Evolutionary conservation across 2,113 vertebrate genomes (phyloP).

Genomic region (Eurypyga helias): DNA sequence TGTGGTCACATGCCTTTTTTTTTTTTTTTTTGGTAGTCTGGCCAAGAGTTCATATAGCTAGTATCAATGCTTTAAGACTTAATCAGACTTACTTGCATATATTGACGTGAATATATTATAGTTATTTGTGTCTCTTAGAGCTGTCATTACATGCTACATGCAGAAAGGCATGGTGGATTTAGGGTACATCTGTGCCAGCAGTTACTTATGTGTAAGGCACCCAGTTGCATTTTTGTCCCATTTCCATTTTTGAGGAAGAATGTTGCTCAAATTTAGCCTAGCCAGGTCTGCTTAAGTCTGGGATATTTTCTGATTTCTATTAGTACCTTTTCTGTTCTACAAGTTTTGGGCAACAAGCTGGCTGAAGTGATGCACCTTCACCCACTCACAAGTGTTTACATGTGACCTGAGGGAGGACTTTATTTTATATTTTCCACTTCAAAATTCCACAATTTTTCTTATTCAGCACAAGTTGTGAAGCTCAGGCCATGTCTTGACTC

Average conservation of each 20-base stretch:
- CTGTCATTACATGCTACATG: neutral
- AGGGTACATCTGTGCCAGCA: neutral
- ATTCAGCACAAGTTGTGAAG: neutral
- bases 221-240: neutral
- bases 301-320: neutral
- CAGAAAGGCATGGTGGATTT: neutral
- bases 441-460: neutral
- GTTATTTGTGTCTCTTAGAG: neutral
- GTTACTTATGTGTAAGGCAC: neutral
- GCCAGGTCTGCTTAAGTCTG: neutral
- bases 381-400: neutral
- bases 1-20: neutral
- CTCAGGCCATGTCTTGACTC: neutral
- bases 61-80: neutral
- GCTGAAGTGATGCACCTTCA: neutral
- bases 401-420: neutral
- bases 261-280: neutral
- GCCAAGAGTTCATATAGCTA: neutral
- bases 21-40: neutral
- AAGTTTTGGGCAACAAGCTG: neutral
- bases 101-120: neutral
- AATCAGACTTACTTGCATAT: neutral
- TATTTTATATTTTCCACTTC: neutral
- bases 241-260: neutral
- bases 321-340: neutral